Evolutionary conservation across 2,888 invertebrate species (phyloP).

Genomic region (Drosophila paramelanica): DNA sequence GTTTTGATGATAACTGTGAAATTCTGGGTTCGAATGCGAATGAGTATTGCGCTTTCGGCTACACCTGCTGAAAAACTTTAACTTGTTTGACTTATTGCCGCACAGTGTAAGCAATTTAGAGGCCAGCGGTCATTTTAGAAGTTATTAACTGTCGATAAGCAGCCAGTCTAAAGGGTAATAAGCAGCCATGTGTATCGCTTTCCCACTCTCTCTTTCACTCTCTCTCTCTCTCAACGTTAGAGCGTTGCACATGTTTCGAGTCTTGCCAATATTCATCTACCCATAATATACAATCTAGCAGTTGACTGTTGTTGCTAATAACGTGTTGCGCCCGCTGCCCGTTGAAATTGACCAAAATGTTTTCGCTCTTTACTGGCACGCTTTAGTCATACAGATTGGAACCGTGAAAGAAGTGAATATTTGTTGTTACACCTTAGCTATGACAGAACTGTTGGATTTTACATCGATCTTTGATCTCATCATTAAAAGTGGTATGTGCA

Average conservation of each 20-base stretch:
- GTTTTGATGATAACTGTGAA: no score
- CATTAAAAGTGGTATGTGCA: slow-evolving; percentile 69
- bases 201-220: slow-evolving; percentile 14
- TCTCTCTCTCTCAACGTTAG: neutral
- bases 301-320: slow-evolving; percentile 53
- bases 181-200: slow-evolving; percentile 40
- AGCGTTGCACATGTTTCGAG: slow-evolving; percentile 52
- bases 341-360: slow-evolving; percentile 47
- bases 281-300: slow-evolving; percentile 51
- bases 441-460: slow-evolving; percentile 71
- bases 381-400: slow-evolving; percentile 29
- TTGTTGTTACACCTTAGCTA: slow-evolving; percentile 30
- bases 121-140: slow-evolving; percentile 59
- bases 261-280: slow-evolving; percentile 36
- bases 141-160: slow-evolving; percentile 61
- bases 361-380: slow-evolving; percentile 23
- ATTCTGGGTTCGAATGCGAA: no score
- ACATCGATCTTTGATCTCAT: slow-evolving; percentile 78
- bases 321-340: slow-evolving; percentile 38
- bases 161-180: slow-evolving; percentile 46
- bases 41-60: no score
- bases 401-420: slow-evolving; percentile 23
- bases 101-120: slow-evolving; percentile 46
- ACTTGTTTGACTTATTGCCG: neutral
- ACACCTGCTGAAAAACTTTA: no score